Evolutionary conservation across 2,113 vertebrate species (phyloP), one percentile per base, ranked within the genome.

Genomic region (Centrocercus urophasianus): DNA sequence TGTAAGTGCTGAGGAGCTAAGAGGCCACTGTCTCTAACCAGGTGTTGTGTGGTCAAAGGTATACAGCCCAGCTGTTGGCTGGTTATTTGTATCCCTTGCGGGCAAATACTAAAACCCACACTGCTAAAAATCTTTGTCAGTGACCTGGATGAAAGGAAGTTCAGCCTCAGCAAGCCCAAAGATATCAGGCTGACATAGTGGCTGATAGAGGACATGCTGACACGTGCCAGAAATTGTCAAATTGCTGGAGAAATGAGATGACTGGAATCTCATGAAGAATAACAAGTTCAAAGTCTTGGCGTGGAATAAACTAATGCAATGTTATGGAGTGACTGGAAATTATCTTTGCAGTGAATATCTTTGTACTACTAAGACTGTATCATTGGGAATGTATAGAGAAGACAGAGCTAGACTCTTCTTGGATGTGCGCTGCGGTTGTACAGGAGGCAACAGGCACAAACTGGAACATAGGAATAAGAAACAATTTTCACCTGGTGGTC

Each of bases 41-140:
- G 25, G 1, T 0, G 2, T 69, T 59, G 2, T 57, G 25, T 2
- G 4, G 21, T 25, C 2, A 2, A 36, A 10, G 21, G 7, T 10
- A 27, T 1, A 1, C 59, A 61, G 28, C 57, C 32, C 48, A 50
- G 1, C 15, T 27, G 8, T 28, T 56, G 25, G 19, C 36, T 63
- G 8, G 15, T 78, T 82, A 17, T 4, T 10, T n/a, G 8, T 32
- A 20, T 59, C 27, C 34, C 32, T 64, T 47, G 50, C 32, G 17
- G 47, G 18, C 57, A 32, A 10, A 7, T 24, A 14, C 16, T 27
- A 21, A 40, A 27, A 64, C 25, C 32, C 15, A 27, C 20, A 17
- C 30, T 54, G 15, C 36, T 75, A n/a, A n/a, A 64, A 10, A 24
- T 30, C 40, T 66, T 63, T 78, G 12, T 21, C 73, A 63, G 59